Conservation (phyloP, 2,888 invertebrate species). For the Tipula unca region DNA sequence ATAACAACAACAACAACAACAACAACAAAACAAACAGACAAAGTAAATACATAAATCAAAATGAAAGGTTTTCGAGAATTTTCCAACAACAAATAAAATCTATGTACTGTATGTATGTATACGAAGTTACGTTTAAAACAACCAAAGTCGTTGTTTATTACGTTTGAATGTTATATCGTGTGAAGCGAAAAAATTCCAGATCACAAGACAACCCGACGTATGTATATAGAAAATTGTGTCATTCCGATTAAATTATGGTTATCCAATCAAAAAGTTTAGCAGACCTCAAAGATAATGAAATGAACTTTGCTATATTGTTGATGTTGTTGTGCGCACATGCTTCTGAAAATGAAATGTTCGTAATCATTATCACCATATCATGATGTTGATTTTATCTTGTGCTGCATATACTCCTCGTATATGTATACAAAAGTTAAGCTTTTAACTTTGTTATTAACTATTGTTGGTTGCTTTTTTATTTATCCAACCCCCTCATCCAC, state of each 20-base stretch:
- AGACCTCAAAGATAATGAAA: not conserved
- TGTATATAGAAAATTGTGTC: not conserved
- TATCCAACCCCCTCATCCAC: not conserved
- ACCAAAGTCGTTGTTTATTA: not conserved
- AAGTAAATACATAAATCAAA: not conserved
- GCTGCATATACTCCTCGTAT: not conserved
- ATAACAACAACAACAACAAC: not conserved
- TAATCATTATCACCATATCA: not conserved
- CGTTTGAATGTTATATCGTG: not conserved
- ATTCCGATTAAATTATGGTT: not conserved
- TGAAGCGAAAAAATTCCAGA: not conserved
- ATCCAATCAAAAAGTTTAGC: not conserved
- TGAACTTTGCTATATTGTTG: not conserved
- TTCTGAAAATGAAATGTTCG: not conserved
- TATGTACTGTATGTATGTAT: not conserved
- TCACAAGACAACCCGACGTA: not conserved
- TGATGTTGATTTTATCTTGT: not conserved
- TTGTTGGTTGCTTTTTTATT: not conserved
- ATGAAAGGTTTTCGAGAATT: not conserved
- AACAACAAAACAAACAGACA: not conserved
- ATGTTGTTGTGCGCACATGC: not conserved
- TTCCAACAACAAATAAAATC: not conserved
- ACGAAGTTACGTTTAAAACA: not conserved
- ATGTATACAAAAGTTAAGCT: not conserved
- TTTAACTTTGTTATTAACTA: not conserved